These are phyloP conservation scores for Schizotus pectinicornis DNA, from an alignment of 2,888 invertebrate genomes.

Conservation along the genomic window DNA sequence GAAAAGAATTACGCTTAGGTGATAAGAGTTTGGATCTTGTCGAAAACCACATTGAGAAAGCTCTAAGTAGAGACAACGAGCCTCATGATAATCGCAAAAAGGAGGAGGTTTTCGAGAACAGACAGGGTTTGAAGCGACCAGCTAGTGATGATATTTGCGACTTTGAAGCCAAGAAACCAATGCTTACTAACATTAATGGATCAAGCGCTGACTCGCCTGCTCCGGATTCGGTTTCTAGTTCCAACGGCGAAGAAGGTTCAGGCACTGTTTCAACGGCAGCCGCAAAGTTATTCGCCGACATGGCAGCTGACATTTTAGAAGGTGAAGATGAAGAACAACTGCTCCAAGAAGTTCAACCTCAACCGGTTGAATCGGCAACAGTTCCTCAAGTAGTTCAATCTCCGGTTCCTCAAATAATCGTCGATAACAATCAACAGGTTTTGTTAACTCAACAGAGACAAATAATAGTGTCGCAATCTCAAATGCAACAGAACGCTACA, in stretches of 20 bases:
- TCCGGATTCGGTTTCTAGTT: conserved; percentile 59
- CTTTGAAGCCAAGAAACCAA: conserved; percentile 58
- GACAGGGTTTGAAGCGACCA: conserved; percentile 53
- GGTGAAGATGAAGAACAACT: conserved; percentile 73
- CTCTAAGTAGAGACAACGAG: conserved; percentile 50
- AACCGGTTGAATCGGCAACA: conserved; percentile 28
- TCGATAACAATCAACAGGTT: conserved; percentile 56
- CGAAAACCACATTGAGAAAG: conserved; percentile 66
- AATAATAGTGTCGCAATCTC: conserved; percentile 60
- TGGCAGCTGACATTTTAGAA: conserved; percentile 83
- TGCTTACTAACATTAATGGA: conserved; percentile 47
- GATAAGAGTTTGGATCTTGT: conserved; percentile 65
- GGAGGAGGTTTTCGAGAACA: conserved; percentile 52
- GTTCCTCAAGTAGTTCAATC: conserved; percentile 25
- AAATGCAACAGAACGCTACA: conserved; percentile 38
- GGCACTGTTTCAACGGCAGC: conserved; percentile 80
- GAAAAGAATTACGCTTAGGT: conserved; percentile 64
- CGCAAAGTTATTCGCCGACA: conserved; percentile 83
- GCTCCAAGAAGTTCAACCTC: conserved; percentile 47
- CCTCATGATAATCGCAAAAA: conserved; percentile 25
- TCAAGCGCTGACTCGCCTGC: conserved; percentile 57
- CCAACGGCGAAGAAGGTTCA: conserved; percentile 62
- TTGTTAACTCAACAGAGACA: conserved; percentile 59
- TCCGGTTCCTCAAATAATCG: conserved; percentile 48
- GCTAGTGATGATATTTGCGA: conserved; percentile 57